Evolutionary conservation across 2,113 vertebrate species (phyloP).

Genomic region (Fulica atra): DNA sequence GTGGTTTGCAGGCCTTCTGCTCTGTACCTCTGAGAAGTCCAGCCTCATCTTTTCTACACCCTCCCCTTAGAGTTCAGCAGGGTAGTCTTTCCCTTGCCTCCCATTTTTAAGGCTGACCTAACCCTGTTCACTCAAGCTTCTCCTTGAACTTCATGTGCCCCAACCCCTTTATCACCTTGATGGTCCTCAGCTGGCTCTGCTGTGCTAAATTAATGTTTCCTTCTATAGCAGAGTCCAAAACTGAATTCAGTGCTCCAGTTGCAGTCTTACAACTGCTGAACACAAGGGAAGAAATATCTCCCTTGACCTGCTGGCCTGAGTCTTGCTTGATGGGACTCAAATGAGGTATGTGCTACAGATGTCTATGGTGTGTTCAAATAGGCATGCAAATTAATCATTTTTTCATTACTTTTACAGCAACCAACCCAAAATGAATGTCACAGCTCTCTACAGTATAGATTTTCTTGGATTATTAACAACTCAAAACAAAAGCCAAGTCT

Average conservation of each 20-base stretch:
- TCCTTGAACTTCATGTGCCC: background rate
- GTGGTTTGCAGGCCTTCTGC: background rate
- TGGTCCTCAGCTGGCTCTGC: background rate
- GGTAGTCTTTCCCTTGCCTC: background rate
- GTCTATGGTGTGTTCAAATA: background rate
- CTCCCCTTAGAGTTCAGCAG: background rate
- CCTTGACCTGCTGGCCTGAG: background rate
- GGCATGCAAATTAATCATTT: background rate
- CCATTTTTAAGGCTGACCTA: background rate
- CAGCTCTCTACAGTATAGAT: background rate
- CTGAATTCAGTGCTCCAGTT: background rate
- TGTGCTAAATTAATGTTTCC: accelerated
- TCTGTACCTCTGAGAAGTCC: background rate
- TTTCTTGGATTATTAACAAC: background rate
- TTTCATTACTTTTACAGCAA: background rate
- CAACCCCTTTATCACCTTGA: background rate
- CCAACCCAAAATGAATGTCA: background rate
- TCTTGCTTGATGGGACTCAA: background rate
- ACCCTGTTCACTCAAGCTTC: background rate
- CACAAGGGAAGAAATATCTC: background rate
- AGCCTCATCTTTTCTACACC: background rate
- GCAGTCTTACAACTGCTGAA: background rate
- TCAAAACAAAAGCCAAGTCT: background rate
- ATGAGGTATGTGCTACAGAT: background rate
- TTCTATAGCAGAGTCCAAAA: background rate